Percentiles rank a stretch among this genome's conserved stretches.
Evolutionary conservation across 2,113 vertebrate genomes (phyloP).

Genomic region (Ivindomyrus marchei): DNA sequence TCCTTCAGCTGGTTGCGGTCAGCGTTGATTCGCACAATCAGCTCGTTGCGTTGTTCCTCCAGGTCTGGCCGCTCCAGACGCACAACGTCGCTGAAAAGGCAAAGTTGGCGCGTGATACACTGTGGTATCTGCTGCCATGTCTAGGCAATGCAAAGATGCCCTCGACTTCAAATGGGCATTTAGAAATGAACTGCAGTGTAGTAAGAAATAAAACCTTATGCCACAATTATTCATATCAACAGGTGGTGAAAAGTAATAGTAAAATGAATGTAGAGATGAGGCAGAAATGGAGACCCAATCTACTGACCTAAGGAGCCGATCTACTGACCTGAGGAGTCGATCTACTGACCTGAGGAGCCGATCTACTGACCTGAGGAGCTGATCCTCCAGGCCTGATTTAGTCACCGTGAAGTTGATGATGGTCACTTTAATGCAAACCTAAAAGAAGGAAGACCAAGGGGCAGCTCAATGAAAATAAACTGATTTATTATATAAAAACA

Average conservation of each 20-base stretch:
- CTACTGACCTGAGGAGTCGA: constrained; percentile 73
- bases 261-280: background rate
- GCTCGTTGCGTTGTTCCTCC: constrained; percentile 67
- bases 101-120: background rate
- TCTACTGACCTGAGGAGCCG: constrained; percentile 76
- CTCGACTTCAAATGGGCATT: background rate
- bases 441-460: background rate
- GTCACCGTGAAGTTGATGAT: constrained; percentile 86
- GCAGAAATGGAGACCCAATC: background rate
- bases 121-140: background rate
- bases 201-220: background rate
- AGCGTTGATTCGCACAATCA: constrained; percentile 64
- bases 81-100: constrained; percentile 61
- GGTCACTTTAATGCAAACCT: constrained; percentile 90
- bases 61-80: constrained; percentile 69
- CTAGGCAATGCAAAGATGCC: background rate
- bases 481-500: background rate
- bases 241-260: background rate
- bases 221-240: background rate
- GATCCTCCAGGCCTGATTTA: constrained; percentile 77
- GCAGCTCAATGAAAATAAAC: background rate
- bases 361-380: constrained; percentile 74
- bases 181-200: background rate
- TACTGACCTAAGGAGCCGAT: constrained; percentile 74
- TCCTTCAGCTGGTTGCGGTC: constrained; percentile 72